These are phyloP conservation scores for Caenorhabditis latens DNA, from an alignment of 1,140 invertebrate genomes.

Conservation along the genomic window DNA sequence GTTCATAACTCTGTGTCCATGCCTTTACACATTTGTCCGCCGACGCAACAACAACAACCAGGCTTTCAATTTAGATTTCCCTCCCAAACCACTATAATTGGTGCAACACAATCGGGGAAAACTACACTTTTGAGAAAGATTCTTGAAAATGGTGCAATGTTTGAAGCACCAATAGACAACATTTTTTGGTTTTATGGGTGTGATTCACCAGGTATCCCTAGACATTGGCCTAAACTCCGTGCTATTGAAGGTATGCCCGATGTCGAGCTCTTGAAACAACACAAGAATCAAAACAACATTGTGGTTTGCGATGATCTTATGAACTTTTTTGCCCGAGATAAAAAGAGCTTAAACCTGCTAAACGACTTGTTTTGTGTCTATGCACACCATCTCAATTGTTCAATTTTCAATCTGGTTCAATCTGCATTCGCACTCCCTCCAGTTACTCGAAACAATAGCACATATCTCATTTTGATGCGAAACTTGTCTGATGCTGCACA, in stretches of 20 bases:
- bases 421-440: not conserved
- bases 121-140: not conserved
- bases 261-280: not conserved
- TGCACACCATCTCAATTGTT: not conserved
- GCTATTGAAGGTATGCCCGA: not conserved
- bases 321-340: constrained; percentile 12
- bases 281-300: not conserved
- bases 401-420: constrained; percentile 11
- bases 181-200: not conserved
- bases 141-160: not conserved
- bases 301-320: not conserved
- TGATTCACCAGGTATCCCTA: not conserved
- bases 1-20: not conserved
- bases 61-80: not conserved
- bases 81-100: not conserved
- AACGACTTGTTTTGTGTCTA: not conserved
- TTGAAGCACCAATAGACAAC: not conserved
- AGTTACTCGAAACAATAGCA: not conserved
- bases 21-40: not conserved
- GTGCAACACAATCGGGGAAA: constrained; percentile 3
- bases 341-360: not conserved
- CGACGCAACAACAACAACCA: not conserved
- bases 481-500: not conserved
- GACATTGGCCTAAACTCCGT: not conserved
- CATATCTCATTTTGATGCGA: not conserved